Evolutionary conservation across 2,113 vertebrate species (phyloP), one percentile per base, ranked within the genome.

Genomic region (Phaethornis superciliosus): DNA sequence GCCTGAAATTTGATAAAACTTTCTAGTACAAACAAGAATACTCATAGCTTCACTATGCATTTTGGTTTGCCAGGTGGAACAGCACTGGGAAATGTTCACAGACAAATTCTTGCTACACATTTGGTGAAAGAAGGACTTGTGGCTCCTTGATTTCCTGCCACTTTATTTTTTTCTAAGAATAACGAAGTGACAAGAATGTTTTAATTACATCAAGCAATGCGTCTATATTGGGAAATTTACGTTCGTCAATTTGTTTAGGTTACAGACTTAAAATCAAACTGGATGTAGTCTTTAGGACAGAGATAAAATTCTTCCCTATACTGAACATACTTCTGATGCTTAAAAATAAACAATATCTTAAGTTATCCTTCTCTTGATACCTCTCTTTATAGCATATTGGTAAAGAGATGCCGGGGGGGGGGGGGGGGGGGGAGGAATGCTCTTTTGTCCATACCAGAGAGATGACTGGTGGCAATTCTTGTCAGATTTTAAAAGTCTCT

Each of bases 401-500:
- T 35, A 55, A 47, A 37, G 72, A 10, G 15, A 3, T 37, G 37
- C 37, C 37, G 10, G 6, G 2, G 15, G 13, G 5, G 2, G 4
- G 9, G 12, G n/a, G 6, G 2, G 14, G 13, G 5, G 2, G 4
- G 9, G 12, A 10, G 28, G 28, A 37, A 19, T 33, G 7, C 5
- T 69, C 5, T 44, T 33, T 35, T 80, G 15, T 51, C 78, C 16
- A 7, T 49, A 76, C 5, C 9, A 32, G 62, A 24, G 30, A 17
- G 23, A 19, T 90, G 23, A 22, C 28, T 17, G 47, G 18, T 27
- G 22, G 37, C 55, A 62, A 3, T 26, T 49, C 67, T 4, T 5
- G 6, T 72, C 24, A 13, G 26, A 74, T 18, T 86, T 44, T 28
- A 17, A 69, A 24, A 44, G 9, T 47, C 27, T 32, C 7, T 26